Evolutionary conservation across 2,888 invertebrate species (phyloP), one percentile per base, ranked within the genome.

Genomic region (Eilema sororculum): DNA sequence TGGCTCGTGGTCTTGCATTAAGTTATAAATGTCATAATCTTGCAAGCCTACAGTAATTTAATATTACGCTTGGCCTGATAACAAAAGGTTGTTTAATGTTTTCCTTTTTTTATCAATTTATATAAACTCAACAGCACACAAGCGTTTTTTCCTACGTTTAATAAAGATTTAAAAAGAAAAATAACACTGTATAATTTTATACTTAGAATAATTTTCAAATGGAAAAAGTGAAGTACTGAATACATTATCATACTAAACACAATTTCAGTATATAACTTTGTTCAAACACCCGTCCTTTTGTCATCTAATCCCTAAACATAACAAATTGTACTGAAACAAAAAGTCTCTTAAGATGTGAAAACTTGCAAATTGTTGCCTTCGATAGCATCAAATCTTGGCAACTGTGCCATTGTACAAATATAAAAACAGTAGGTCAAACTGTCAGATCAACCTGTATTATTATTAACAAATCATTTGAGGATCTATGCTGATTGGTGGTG

Each of bases 351-450:
- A 86, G 80, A 83, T 84, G 83, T 81, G 81, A 79, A 77, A 81
- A 81, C 76, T 82, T 76, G 76, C 84, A 70, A 84, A 86, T 85
- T 80, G 82, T 78, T 80, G 80, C 28, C 57, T 64, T 72, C 72
- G 64, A 81, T 76, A 72, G 12, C 61, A 73, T 33, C 65, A 57
- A 37, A 57, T 12, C 62, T 73, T 70, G 68, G 58, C 24, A 71
- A 72, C 12, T 46, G 60, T 64, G 20, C 10, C 58, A n/a, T 24
- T 63, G 24, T 57, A 25, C 20, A 65, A 13, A 2, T n/a, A 12
- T 30, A 22, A 56, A 0, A 3, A 56, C 33, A 73, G 75, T 56
- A 52, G 52, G 13, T 65, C 5, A 28, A 64, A 58, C 13, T 25
- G 8, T n/a, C n/a, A n/a, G 8, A 52, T 58, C 57, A 13, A 13